Evolutionary conservation across 2,113 vertebrate species (phyloP).

Genomic region (Riparia riparia): DNA sequence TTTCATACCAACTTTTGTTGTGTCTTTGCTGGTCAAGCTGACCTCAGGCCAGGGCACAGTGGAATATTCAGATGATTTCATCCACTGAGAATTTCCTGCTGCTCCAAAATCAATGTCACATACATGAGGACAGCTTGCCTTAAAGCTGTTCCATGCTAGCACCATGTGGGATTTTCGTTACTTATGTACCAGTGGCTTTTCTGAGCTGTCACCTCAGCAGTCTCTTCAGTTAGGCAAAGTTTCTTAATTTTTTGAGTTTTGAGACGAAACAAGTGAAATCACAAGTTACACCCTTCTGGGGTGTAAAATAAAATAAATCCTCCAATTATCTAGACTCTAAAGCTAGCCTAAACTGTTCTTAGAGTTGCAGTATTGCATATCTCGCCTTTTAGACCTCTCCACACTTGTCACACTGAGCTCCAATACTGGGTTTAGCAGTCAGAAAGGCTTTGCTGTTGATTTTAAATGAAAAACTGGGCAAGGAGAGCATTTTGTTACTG

Average conservation of each 20-base stretch:
- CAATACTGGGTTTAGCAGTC: background rate
- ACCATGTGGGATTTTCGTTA: accelerated
- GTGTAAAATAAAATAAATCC: background rate
- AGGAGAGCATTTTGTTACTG: background rate
- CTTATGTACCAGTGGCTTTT: background rate
- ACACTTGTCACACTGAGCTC: background rate
- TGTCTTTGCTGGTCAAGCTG: background rate
- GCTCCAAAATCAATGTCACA: accelerated
- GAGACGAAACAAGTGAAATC: background rate
- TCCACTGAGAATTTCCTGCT: background rate
- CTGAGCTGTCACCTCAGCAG: background rate
- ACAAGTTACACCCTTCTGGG: background rate
- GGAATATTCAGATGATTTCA: background rate
- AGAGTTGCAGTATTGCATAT: background rate
- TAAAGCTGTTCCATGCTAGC: background rate
- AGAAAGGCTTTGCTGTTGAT: background rate
- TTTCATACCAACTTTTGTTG: accelerated
- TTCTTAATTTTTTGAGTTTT: background rate
- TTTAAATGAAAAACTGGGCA: background rate
- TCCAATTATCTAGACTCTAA: background rate
- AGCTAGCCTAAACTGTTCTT: background rate
- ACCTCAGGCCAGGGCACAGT: background rate
- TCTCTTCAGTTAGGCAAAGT: background rate
- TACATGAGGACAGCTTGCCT: background rate
- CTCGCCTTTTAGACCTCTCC: background rate